Base-by-base conservation (phyloP, 1,140 invertebrate species). In the Leptopilina clavipes region DNA sequence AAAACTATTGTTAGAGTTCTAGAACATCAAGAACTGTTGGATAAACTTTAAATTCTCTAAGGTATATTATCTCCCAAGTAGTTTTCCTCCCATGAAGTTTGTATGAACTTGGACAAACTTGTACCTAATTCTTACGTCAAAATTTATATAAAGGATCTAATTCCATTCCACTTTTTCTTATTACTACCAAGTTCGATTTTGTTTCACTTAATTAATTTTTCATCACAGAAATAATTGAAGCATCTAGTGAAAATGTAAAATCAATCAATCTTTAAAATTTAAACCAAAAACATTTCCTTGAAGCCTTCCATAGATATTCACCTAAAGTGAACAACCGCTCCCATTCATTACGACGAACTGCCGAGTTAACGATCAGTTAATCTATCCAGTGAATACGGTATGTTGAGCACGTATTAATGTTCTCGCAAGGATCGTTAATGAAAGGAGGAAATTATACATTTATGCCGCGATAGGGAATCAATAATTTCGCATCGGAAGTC, bases 301-400 rank as follows among this genome's bases (percentile, higher is more conserved):
- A 19, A 59, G 6, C 12, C 56, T 25, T 25, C 0, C 19, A 14
- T 12, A 31, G 25, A 48, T 48, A 14, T 12, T 59, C 56, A 6
- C 22, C 54, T 6, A 11, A 59, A 3, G n/a, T n/a, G n/a, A n/a
- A 6, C 19, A 31, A 70, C 56, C 71, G 75, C 70, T 74, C 75
- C 59, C 81, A 83, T 86, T 86, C 80, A 84, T 85, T 83, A 83
- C 76, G 75, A 52, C 17, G 31, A 48, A 80, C 78, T 77, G 75
- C 65, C 73, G 78, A 85, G 79, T 82, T 84, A 85, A 86, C 84
- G 85, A 85, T 85, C 83, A 82, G 83, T 86, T 86, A 86, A 86
- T 82, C 82, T 74, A 84, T 86, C 81, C 74, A 56, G 59, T 1
- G 73, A 80, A 84, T 79, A 76, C 73, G 78, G 80, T 84, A 86